Evolutionary conservation across 2,797 vertebrate genomes (phyloP), one percentile per base, ranked within the genome.

Genomic region (Premnoplex brunnescens): DNA sequence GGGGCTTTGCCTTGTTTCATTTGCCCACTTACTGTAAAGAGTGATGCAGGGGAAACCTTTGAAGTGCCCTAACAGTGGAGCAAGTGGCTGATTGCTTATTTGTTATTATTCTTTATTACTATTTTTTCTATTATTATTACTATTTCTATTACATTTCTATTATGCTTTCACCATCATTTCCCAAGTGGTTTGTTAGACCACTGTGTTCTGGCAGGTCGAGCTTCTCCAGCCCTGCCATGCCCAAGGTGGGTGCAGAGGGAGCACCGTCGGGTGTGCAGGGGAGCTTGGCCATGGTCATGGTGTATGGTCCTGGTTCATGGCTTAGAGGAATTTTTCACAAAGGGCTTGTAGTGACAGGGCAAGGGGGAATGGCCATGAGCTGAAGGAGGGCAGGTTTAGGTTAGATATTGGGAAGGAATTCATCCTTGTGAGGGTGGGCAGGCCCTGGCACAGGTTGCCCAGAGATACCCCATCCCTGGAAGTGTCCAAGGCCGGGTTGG

Each of bases 101-200:
- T 41, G 36, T 16, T 34, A 3, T 27, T 41, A 39, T 52, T 41
- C 22, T 26, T 44, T 48, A 15, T 24, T 51, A 17, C n/a, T 55
- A 13, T 44, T 39, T 36, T 43, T 44, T 39, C 41, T 43, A 2
- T 41, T 87, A 22, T 17, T 46, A 22, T 43, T 36, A 26, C 16
- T 12, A 37, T 37, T 56, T 34, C 22, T 16, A 15, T 24, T 26
- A 16, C 11, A 34, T 58, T 36, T 58, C 55, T 58, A 17, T 44
- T 48, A 51, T 77, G 26, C 4, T 2, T 2, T 46, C n/a, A 41
- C 43, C 19, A 1, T 26, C 2, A 0, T 19, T 69, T 48, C 41
- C 75, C 66, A 51, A 12, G 14, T 6, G 5, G 5, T 81, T 88
- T 27, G 26, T 34, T 22, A 5, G 46, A 64, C 34, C n/a, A 1